Evolutionary conservation across 2,888 invertebrate species (phyloP), one percentile per base, ranked within the genome.

Genomic region (Drosophila setosimentum): DNA sequence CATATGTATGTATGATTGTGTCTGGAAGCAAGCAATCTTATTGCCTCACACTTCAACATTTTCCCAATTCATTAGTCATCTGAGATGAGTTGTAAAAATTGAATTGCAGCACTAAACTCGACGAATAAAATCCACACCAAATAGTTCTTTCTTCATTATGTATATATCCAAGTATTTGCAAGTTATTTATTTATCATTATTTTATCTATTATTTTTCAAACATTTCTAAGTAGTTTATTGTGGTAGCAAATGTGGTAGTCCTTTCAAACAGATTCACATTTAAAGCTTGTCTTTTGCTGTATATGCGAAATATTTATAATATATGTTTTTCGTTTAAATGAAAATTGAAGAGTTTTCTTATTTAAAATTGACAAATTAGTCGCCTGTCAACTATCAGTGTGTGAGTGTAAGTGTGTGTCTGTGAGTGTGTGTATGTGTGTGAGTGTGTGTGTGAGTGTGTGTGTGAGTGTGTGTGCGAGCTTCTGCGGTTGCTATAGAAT

Each of bases 401-500:
- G 61, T 49, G 49, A 13, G 61, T 32, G 49, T 37, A 37, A 32
- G 37, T 60, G 64, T 27, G 48, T 49, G 27, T 49, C 61, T 65
- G 54, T 13, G 42, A 16, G 35, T 35, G 51, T 65, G 35, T 63
- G 65, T 16, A 13, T 7, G 50, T 8, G 45, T 35, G 35, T 45
- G 51, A n/a, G 42, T 51, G 65, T 33, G 21, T 51, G 50, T 63
- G 50, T 51, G 21, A 16, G 32, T 33, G 62, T 49, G 42, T 18
- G 37, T 32, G 48, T 54, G 48, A 48, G 48, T 65, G 51, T 64
- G 65, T 42, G 33, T 29, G 42, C n/a, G 65, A 59, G 37, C 48
- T 68, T 64, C 68, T 85, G 76, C 63, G 87, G 89, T 80, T 68
- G 74, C 80, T 30, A 54, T 70, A 64, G 61, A 77, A 65, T 77